Base-by-base conservation (phyloP, 2,797 vertebrate species). In the Etheostoma perlongum region DNA sequence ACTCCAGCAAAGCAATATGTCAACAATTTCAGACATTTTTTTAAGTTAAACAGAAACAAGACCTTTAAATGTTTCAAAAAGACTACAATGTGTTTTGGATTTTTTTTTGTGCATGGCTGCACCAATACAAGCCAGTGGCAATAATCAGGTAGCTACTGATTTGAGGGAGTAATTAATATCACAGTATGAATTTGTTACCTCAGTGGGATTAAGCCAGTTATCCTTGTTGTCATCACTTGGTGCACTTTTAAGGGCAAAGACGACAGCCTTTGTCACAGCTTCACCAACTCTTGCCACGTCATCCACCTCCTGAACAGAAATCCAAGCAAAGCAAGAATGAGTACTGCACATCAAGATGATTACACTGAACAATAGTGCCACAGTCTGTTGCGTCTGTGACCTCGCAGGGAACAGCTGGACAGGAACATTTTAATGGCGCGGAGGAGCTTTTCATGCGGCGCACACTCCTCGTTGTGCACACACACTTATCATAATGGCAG, bases 121-220 rank as follows among this genome's bases (percentile, higher is more conserved):
- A 9, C n/a, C 10, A 42, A 6, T 6, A 40, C 21, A 19, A 52
- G 12, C 18, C 30, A 21, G 4, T 8, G 4, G 15, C 4, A 49
- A 4, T 42, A 47, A 67, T 46, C 7, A 1, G 19, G 10, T 40
- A 36, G 12, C 23, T 18, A n/a, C 0, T 51, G 21, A 55, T 48
- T 7, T 27, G 2, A 51, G 44, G 14, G 53, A 40, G 4, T 46
- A 23, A 70, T 71, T 70, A 8, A 64, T 23, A 14, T 51, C 12
- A 61, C 2, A 61, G 21, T 40, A 13, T 57, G 46, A 1, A 44
- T 58, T 15, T 21, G 2, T 11, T 87, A 99, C 98, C 97, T 99
- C 98, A 0, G 98, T 99, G 70, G 98, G 97, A 87, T 99, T 99
- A 75, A 99, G 94, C 98, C 98, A 99, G 75, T 85, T 48, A 64